These are phyloP conservation scores for Cantharis rustica DNA, from an alignment of 2,888 invertebrate genomes.

Conservation along the genomic window DNA sequence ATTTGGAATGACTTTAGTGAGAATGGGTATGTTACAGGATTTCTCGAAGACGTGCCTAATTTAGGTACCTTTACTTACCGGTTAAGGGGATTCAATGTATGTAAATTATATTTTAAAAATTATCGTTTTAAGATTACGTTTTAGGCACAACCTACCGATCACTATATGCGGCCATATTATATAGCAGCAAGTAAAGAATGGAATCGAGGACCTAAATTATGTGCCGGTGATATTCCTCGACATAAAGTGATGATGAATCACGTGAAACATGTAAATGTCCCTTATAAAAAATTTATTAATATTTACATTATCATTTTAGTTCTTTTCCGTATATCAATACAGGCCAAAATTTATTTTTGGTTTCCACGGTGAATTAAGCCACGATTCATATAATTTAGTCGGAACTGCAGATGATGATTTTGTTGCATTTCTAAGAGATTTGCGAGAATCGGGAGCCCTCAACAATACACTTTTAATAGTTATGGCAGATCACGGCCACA, in stretches of 20 bases:
- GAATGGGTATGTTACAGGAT: slow-evolving; percentile 77
- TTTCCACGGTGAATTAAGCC: slow-evolving; percentile 88
- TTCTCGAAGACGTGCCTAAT: slow-evolving; percentile 83
- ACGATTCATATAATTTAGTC: slow-evolving; percentile 82
- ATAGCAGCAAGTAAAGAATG: slow-evolving; percentile 64
- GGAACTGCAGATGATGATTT: slow-evolving; percentile 78
- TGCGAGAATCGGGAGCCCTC: slow-evolving; percentile 66
- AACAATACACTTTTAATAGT: slow-evolving; percentile 83
- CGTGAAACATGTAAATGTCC: slow-evolving; percentile 66
- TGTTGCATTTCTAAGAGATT: slow-evolving; percentile 64
- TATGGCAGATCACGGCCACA: slow-evolving; percentile 92
- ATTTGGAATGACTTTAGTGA: slow-evolving; percentile 80
- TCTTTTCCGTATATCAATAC: slow-evolving; percentile 65
- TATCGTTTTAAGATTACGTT: slow-evolving; percentile 11
- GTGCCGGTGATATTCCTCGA: slow-evolving; percentile 73
- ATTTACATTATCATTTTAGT: slow-evolving; percentile 48
- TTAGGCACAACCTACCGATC: slow-evolving; percentile 80
- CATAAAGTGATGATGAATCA: slow-evolving; percentile 71
- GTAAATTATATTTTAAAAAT: slow-evolving; percentile 9
- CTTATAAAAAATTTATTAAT: neutral
- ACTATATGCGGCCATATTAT: slow-evolving; percentile 85
- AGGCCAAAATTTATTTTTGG: slow-evolving; percentile 83
- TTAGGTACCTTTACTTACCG: slow-evolving; percentile 90
- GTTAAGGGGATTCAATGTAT: slow-evolving; percentile 77
- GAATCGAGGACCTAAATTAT: slow-evolving; percentile 60